These are phyloP conservation scores for Cheilosia impressa DNA, from an alignment of 2,888 invertebrate species.

Conservation along the genomic window DNA sequence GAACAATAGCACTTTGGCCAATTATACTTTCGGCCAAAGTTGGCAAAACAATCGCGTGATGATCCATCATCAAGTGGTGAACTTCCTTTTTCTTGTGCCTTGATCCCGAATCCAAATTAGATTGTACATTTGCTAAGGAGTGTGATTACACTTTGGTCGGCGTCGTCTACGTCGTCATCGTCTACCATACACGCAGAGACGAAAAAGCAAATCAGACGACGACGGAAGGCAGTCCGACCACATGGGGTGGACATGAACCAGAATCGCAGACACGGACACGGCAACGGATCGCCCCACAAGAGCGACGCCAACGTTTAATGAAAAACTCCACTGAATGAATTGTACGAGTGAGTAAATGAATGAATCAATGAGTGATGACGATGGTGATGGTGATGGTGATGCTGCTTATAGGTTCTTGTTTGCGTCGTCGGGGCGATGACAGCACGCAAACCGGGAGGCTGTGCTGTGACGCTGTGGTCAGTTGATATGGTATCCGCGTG, in stretches of 20 bases:
- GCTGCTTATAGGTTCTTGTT: slow-evolving; percentile 57
- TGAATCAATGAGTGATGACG: slow-evolving; percentile 69
- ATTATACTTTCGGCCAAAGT: slow-evolving; percentile 9
- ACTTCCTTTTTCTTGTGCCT: slow-evolving; percentile 22
- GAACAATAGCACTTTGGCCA: slow-evolving; percentile 14
- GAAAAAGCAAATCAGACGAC: slow-evolving; percentile 2
- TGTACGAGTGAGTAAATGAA: slow-evolving; percentile 66
- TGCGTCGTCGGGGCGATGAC: slow-evolving; percentile 48
- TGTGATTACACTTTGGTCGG: slow-evolving; percentile 54
- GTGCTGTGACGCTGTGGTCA: slow-evolving; percentile 40
- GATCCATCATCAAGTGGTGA: slow-evolving; percentile 43
- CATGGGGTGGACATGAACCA: slow-evolving; percentile 70
- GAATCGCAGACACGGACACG: slow-evolving; percentile 52
- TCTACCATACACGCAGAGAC: slow-evolving; percentile 22
- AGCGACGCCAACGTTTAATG: slow-evolving; percentile 62
- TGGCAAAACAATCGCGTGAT: slow-evolving; percentile 31
- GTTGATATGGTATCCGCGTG: slow-evolving; percentile 56
- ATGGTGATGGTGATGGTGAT: slow-evolving; percentile 48
- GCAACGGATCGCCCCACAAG: slow-evolving; percentile 40
- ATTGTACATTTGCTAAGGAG: slow-evolving; percentile 68
- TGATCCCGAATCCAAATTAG: slow-evolving; percentile 55
- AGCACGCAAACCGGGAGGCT: slow-evolving; percentile 27
- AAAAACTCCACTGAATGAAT: slow-evolving; percentile 58
- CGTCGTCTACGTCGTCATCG: slow-evolving; percentile 3
- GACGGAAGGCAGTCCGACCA: slow-evolving; percentile 52